Percentiles rank a stretch among this genome's conserved stretches.
phyloP scores from a whole-genome alignment of 1,140 invertebrate species.

The Diachasma alloeum region DNA sequence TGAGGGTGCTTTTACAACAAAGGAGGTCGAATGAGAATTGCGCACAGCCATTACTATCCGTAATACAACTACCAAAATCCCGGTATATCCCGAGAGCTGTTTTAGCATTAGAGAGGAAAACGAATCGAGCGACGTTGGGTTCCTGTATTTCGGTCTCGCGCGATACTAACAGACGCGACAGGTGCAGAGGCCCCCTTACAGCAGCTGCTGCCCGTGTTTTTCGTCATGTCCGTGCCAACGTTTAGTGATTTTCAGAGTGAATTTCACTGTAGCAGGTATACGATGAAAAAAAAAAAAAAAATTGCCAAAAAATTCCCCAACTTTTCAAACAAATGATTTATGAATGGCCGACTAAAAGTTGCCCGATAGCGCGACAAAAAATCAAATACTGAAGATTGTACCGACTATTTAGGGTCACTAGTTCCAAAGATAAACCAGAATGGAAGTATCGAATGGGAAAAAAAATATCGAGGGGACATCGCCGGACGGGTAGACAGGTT shows the following conservation, averaged over 20 bases:
- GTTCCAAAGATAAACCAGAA: conserved; percentile 4
- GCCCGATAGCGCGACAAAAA: neutral
- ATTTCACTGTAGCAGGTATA: neutral
- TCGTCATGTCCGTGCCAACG: conserved; percentile 49
- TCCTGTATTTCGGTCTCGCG: conserved; percentile 53
- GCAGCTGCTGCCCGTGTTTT: conserved; percentile 42
- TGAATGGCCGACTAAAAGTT: no score
- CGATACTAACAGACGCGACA: conserved; percentile 49
- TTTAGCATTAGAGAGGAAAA: conserved; percentile 1
- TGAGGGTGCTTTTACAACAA: neutral
- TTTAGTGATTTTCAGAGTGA: conserved; percentile 9
- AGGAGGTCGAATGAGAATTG: neutral
- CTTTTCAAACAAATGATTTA: no score
- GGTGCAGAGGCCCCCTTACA: conserved; percentile 37
- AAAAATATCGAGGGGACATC: neutral
- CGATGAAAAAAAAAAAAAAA: no score
- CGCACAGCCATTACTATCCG: neutral
- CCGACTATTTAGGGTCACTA: neutral
- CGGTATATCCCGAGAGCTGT: neutral
- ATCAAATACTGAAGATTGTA: neutral
- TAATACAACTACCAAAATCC: neutral
- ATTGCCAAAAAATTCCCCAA: no score
- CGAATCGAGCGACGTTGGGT: conserved; percentile 12
- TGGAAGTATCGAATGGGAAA: neutral
- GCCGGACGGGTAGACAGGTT: conserved; percentile 26